Conservation (phyloP, 2,888 invertebrate genomes). For the Julus scanicus region DNA sequence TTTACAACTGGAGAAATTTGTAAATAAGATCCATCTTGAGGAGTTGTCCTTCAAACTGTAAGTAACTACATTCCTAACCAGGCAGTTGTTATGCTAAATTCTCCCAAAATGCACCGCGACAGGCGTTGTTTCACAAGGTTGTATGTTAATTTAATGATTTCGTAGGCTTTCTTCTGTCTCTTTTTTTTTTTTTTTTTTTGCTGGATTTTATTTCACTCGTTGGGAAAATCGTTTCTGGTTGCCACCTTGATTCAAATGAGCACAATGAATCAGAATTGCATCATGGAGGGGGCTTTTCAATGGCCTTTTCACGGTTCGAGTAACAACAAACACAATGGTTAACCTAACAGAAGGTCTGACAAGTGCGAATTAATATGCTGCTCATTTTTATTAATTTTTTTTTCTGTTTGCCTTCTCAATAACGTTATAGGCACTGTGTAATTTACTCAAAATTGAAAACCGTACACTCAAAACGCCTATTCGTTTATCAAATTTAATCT, state of each 20-base stretch:
- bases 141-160: neutral
- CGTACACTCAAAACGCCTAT: too few relatives aligned
- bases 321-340: conserved; percentile 38
- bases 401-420: neutral
- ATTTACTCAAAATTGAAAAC: neutral
- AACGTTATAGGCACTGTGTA: neutral
- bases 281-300: conserved; percentile 28
- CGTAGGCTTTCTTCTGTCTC: neutral
- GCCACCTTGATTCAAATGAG: neutral
- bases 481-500: too few relatives aligned
- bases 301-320: conserved; percentile 23
- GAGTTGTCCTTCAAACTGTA: neutral
- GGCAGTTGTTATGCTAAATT: neutral
- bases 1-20: too few relatives aligned
- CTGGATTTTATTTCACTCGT: conserved; percentile 15
- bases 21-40: too few relatives aligned
- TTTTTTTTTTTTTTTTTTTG: too few relatives aligned
- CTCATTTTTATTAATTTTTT: neutral
- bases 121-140: neutral
- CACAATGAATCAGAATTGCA: conserved; percentile 29
- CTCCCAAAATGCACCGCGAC: neutral
- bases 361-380: neutral
- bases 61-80: neutral
- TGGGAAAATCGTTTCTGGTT: conserved; percentile 39
- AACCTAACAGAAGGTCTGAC: conserved; percentile 39